phyloP scores from a whole-genome alignment of 2,113 vertebrate genomes.

The Leptocoma aspasia region DNA sequence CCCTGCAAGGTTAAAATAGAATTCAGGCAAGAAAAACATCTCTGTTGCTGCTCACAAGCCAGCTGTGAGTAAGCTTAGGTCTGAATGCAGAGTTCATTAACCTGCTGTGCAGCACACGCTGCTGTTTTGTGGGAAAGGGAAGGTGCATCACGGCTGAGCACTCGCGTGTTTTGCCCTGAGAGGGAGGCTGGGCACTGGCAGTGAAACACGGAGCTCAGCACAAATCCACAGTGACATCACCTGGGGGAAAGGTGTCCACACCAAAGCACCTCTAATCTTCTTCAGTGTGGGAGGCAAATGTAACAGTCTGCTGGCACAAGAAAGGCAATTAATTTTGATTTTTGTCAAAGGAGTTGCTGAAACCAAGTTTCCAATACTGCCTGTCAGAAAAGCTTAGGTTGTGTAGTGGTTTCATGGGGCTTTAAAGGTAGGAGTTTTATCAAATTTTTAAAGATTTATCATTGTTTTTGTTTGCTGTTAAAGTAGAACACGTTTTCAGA shows the following conservation, averaged over 20 bases:
- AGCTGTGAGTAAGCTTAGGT: background rate
- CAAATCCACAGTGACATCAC: background rate
- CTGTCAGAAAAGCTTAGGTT: background rate
- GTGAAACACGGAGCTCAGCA: accelerated
- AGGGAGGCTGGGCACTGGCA: background rate
- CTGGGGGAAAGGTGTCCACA: background rate
- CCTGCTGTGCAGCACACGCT: accelerated
- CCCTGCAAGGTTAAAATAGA: background rate
- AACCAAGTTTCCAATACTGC: background rate
- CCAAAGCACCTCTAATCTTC: background rate
- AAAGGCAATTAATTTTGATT: background rate
- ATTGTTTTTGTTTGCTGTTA: background rate
- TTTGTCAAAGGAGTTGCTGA: background rate
- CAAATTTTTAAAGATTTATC: background rate
- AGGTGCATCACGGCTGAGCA: background rate
- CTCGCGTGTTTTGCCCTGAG: accelerated
- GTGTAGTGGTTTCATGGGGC: background rate
- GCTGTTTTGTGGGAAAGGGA: background rate
- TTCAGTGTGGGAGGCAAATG: background rate
- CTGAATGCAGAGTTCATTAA: background rate
- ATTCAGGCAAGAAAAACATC: background rate
- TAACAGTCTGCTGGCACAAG: background rate
- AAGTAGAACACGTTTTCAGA: background rate
- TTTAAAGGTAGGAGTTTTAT: background rate
- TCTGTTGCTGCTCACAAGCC: background rate